Evolutionary conservation across 2,113 vertebrate species (phyloP).

Genomic region (Protobothrops mucrosquamatus): DNA sequence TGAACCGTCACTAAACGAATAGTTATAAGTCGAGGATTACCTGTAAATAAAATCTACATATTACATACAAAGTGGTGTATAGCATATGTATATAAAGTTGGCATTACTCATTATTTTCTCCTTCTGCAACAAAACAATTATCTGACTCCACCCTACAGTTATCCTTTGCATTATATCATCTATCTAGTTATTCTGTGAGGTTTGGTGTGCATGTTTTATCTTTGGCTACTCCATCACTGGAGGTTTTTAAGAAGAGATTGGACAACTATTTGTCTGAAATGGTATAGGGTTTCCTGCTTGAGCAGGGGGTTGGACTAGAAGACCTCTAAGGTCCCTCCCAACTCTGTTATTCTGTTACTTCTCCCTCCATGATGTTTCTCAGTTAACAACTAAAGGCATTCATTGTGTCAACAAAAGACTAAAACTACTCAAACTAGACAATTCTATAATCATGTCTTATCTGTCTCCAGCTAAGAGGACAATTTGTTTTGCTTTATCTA

Average conservation of each 20-base stretch:
- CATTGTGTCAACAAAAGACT: neutral
- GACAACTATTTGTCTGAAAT: neutral
- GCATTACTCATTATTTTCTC: neutral
- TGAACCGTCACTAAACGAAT: neutral
- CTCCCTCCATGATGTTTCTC: neutral
- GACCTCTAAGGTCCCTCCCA: neutral
- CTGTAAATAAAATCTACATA: neutral
- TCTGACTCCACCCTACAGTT: neutral
- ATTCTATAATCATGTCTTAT: neutral
- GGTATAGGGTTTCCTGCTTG: neutral
- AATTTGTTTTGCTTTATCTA: neutral
- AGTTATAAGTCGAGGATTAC: neutral
- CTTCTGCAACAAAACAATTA: neutral
- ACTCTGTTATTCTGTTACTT: neutral
- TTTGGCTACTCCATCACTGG: neutral
- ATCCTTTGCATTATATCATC: neutral
- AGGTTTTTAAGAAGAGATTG: neutral
- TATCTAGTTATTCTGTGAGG: neutral
- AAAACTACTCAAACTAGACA: neutral
- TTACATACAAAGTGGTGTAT: neutral
- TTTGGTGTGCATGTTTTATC: neutral
- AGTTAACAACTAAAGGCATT: neutral
- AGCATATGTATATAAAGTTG: neutral
- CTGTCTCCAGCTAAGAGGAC: neutral
- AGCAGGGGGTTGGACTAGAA: neutral